Base-by-base conservation (phyloP, 2,888 invertebrate genomes). In the Heteromurus nitidus region DNA sequence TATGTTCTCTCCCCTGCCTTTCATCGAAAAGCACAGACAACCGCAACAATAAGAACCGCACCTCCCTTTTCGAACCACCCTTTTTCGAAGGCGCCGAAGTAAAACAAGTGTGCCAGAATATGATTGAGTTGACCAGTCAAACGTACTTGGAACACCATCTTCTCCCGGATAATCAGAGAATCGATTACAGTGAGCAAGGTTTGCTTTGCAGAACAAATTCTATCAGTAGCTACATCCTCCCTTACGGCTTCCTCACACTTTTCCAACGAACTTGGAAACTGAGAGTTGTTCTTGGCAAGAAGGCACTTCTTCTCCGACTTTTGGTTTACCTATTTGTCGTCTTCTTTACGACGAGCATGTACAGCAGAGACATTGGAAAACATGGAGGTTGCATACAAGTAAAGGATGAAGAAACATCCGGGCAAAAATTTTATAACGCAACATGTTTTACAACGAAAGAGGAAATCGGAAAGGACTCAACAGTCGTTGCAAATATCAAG, bases 271-370 rank as follows among this genome's bases (percentile, higher is more conserved):
- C 58, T 7, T 58, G 58, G 58, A 58, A 58, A n/a, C 26, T 58
- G 58, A 58, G 58, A 24, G 22, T 58, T 20, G 26, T 58, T 9
- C 20, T 58, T 3, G 58, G 58, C 9, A 58, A 9, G 58, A 13
- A 20, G 5, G 26, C 22, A 9, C 3, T 58, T 3, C 58, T 58
- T 3, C 20, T 58, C 7, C 5, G 58, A 24, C n/a, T 58, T 2
- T n/a, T 58, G 3, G n/a, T 13, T 28, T 81, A 1, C 81, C 74
- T 64, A 30, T 47, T 22, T 9, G 81, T 81, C 11, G 81, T 68
- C 18, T 18, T 11, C 1, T 68, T 75, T 9, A 26, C 75, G 0
- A 64, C 75, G 11, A 22, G 0, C 3, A 53, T 82, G 0, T 82
- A 82, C 65, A 26, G 64, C 5, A 30, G 74, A 31, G 58, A 69